phyloP scores from a whole-genome alignment of 2,888 invertebrate genomes.

The Netelia inedita region DNA sequence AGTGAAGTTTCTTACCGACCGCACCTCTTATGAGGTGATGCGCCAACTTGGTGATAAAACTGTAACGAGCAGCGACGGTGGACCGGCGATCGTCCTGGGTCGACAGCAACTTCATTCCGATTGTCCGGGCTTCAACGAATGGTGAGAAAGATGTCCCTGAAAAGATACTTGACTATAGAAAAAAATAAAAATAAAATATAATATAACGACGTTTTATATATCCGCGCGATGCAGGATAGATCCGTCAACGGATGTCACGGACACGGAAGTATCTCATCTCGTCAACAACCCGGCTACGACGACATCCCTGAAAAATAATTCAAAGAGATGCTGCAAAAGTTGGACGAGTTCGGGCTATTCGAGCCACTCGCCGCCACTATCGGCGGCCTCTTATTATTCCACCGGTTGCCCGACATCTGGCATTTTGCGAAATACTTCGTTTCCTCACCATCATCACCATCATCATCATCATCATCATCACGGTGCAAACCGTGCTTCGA shows the following conservation, averaged over 20 bases:
- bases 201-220: background rate
- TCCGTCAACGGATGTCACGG: conserved; percentile 74
- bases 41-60: conserved; percentile 77
- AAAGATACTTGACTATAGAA: background rate
- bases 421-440: conserved; percentile 55
- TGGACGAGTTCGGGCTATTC: conserved; percentile 82
- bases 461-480: background rate
- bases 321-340: conserved; percentile 78
- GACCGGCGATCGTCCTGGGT: conserved; percentile 62
- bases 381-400: conserved; percentile 75
- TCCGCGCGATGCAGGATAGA: conserved; percentile 75
- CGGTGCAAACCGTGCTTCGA: too few relatives aligned
- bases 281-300: conserved; percentile 70
- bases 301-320: conserved; percentile 66
- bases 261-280: conserved; percentile 77
- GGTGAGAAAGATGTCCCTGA: conserved; percentile 24
- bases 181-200: background rate
- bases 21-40: conserved; percentile 75
- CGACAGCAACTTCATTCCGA: conserved; percentile 63
- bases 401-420: conserved; percentile 71
- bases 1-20: conserved; percentile 63
- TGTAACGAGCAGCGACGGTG: conserved; percentile 68
- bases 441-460: conserved; percentile 4
- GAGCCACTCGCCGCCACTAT: conserved; percentile 79
- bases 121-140: conserved; percentile 68